Percentiles rank a stretch among this genome's conserved stretches.
These are phyloP conservation scores for Drosophila sp. DNA, from an alignment of 1,140 invertebrate genomes.

Conservation along the genomic window DNA sequence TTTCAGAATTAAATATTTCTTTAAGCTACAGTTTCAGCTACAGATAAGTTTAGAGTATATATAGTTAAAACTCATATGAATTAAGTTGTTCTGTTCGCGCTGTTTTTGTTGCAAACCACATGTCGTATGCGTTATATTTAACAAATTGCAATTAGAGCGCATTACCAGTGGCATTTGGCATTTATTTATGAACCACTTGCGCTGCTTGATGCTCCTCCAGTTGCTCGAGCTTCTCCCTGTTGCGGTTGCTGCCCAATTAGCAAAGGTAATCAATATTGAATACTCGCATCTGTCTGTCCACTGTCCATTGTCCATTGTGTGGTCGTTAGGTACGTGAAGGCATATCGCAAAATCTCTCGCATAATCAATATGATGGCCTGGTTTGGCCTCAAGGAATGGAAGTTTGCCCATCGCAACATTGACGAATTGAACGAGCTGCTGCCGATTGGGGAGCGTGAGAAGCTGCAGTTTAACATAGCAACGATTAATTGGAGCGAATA, in stretches of 20 bases:
- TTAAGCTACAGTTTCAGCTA: too few species aligned
- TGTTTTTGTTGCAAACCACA: background rate
- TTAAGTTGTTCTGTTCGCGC: background rate
- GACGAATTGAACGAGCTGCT: conserved; percentile 77
- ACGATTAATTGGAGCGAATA: conserved; percentile 87
- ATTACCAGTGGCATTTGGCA: conserved; percentile 53
- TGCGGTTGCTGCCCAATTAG: conserved; percentile 42
- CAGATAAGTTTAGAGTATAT: too few species aligned
- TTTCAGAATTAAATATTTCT: too few species aligned
- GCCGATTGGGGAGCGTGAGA: conserved; percentile 57
- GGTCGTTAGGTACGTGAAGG: conserved; percentile 65
- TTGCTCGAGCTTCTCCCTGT: background rate
- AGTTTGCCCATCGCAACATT: conserved; percentile 83
- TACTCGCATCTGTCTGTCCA: background rate
- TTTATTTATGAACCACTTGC: conserved; percentile 55
- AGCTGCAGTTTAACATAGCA: conserved; percentile 85
- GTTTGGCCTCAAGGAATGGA: conserved; percentile 84
- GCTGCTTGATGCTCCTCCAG: conserved; percentile 6
- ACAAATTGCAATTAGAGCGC: conserved; percentile 71
- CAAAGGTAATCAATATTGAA: conserved; percentile 43
- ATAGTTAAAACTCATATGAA: background rate
- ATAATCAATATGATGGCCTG: conserved; percentile 84
- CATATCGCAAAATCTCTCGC: conserved; percentile 79
- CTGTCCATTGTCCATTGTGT: background rate
- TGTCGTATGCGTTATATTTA: conserved; percentile 40